Evolutionary conservation across 2,113 vertebrate genomes (phyloP), one percentile per base, ranked within the genome.

Genomic region (Paradoxurus hermaphroditus): DNA sequence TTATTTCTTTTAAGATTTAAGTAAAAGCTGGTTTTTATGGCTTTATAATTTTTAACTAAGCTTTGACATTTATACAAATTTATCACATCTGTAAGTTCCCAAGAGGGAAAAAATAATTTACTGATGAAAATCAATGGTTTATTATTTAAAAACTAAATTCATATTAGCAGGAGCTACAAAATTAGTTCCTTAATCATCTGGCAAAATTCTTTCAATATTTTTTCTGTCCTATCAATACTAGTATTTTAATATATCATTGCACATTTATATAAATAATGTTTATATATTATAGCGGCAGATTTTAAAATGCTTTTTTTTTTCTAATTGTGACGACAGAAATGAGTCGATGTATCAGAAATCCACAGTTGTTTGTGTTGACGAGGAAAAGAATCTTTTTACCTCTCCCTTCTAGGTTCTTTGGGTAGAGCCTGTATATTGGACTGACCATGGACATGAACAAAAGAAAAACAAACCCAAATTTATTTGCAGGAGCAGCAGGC

Each of bases 341-440:
- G 7, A 83, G 31, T 49, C 25, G 51, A 41, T 91, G 11, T 11
- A 31, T 41, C 27, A 86, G 19, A 96, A 95, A 93, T 36, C 16
- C 68, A 95, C 5, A 78, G 25, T 27, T 72, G 25, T 11, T 90
- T 82, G 4, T 78, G 4, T 36, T 23, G 34, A 21, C 4, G 21
- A 49, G 1, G n/a, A 14, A n/a, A 85, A 51, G 41, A 68, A 29
- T 21, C 0, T 62, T n/a, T 75, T 59, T 68, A 51, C 3, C 9
- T 41, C 49, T 63, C 4, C 2, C 3, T 36, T 34, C 2, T 18
- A 3, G 1, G 3, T 39, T 88, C 14, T 56, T 44, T 36, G 31
- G 1, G 12, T 7, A 34, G 1, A 4, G 1, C 2, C 0, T 46
- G 8, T 36, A 46, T 91, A 15, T 16, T 31, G 63, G 3, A 53